These are phyloP conservation scores for Pinna nobilis DNA, from an alignment of 1,140 invertebrate species.

Conservation along the genomic window DNA sequence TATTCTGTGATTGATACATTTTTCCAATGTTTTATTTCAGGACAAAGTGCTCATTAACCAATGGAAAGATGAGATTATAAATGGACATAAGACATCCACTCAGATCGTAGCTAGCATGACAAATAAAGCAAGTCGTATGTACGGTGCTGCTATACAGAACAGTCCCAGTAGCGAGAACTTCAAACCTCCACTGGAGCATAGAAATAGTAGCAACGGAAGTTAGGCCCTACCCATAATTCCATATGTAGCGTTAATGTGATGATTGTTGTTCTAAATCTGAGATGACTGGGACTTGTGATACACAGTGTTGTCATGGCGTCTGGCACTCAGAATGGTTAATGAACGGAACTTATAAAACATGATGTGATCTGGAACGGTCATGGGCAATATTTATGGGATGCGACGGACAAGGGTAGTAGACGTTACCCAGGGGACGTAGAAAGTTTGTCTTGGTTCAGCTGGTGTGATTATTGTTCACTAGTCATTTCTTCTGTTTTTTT, in stretches of 20 bases:
- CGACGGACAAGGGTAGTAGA: no score
- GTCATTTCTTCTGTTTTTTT: no score
- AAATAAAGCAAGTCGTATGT: constrained; percentile 74
- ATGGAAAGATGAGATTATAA: constrained; percentile 75
- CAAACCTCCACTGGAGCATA: constrained; percentile 68
- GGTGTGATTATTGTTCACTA: no score
- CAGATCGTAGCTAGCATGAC: constrained; percentile 75
- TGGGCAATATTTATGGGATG: no score
- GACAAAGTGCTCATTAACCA: constrained; percentile 74
- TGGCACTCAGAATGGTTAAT: no score
- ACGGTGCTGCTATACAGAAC: constrained; percentile 70
- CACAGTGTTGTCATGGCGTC: no score
- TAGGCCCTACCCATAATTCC: constrained; percentile 35
- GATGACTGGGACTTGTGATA: no score
- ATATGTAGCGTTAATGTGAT: constrained; percentile 11
- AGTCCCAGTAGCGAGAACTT: constrained; percentile 64
- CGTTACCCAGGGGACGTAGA: background rate
- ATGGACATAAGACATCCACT: constrained; percentile 70
- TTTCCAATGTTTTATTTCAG: constrained; percentile 65
- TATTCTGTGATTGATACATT: no score
- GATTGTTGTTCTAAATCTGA: no score
- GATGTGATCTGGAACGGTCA: no score
- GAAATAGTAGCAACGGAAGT: constrained; percentile 70
- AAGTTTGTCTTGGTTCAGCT: no score
- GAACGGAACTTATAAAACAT: no score